Evolutionary conservation across 2,888 invertebrate genomes (phyloP), one percentile per base, ranked within the genome.

Genomic region (Monopis laevigella): DNA sequence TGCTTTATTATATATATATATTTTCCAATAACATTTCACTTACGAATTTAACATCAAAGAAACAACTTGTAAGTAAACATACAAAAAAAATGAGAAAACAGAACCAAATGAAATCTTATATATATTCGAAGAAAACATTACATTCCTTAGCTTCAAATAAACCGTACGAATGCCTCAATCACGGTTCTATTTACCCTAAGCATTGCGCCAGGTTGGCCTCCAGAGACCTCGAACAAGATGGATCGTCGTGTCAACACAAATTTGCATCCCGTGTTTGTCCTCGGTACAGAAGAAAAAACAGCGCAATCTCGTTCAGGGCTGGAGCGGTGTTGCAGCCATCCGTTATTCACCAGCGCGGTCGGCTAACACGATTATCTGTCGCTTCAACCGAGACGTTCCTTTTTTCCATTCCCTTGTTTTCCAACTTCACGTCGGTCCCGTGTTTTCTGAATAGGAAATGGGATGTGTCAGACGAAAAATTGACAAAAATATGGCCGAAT

Each of bases 181-280:
- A 72, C 68, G 58, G 63, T 58, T 62, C 67, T 72, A 73, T 77
- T 74, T 73, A 68, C 70, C 67, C 66, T n/a, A 58, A 64, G 59
- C 62, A 60, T 16, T 18, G 17, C 16, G 17, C 17, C 21, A 18
- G 28, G 5, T 62, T 54, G 65, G 75, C 73, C 32, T 32, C 32
- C 52, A 55, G 75, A 71, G 78, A 73, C 30, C 21, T 10, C 72
- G 73, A 74, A 77, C 75, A 74, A 80, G 78, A 78, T 67, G 74
- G 78, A 80, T 80, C 69, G 80, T 61, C 66, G 74, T 73, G 78
- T 78, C 80, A 78, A 80, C 80, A 78, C 69, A 69, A 77, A 80
- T 80, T 78, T 80, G 80, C 80, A 80, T 80, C 73, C 71, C 68
- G 74, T 80, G 78, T 80, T 78, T 78, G 73, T 80, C 74, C 74